Conservation (phyloP, 1,140 invertebrate genomes). For the Littorina saxatilis region DNA sequence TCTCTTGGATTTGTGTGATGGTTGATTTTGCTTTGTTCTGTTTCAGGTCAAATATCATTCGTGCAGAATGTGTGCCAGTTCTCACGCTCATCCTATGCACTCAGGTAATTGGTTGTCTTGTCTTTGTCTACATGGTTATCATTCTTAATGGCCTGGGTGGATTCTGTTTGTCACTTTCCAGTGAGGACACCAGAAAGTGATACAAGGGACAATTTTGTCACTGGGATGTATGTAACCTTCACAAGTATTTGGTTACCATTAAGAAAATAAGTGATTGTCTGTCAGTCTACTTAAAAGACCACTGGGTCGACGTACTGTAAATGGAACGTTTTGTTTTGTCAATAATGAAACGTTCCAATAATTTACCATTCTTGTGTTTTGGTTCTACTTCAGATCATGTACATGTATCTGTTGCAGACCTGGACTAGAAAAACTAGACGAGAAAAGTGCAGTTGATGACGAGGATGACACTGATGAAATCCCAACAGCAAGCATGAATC, state of each 20-base stretch:
- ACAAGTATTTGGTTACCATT: no score
- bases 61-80: slow-evolving; percentile 46
- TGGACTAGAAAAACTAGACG: slow-evolving; percentile 48
- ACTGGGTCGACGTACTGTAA: no score
- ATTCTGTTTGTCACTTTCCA: no score
- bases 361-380: no score
- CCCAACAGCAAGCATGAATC: not conserved
- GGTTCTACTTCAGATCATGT: not conserved
- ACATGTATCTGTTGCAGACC: slow-evolving; percentile 14
- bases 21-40: not conserved
- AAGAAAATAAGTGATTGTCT: no score
- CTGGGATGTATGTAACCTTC: no score
- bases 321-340: no score
- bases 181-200: no score
- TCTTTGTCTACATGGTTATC: not conserved
- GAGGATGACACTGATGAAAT: slow-evolving; percentile 8
- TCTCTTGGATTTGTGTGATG: no score
- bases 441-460: slow-evolving; percentile 46
- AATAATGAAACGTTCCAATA: no score
- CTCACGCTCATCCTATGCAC: not conserved
- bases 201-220: no score
- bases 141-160: not conserved
- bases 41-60: slow-evolving; percentile 48
- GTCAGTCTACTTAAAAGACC: no score
- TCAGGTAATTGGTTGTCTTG: slow-evolving; percentile 4